These are phyloP conservation scores for Apotomis turbidana DNA, from an alignment of 2,888 invertebrate genomes.

Conservation along the genomic window DNA sequence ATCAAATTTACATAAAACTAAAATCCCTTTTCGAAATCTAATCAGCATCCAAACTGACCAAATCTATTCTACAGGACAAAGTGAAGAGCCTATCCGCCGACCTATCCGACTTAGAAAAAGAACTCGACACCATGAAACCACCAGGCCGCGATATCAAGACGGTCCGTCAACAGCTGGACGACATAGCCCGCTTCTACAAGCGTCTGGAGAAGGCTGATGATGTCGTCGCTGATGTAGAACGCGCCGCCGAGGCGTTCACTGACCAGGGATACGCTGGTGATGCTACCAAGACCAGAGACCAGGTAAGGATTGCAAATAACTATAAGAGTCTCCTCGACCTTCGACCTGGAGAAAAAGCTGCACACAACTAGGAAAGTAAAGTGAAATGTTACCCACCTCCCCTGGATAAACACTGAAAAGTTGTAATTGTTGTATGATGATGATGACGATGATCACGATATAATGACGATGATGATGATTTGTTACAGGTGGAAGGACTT, in stretches of 20 bases:
- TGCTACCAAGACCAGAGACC: slow-evolving; percentile 91
- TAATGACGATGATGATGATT: no score
- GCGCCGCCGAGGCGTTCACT: slow-evolving; percentile 90
- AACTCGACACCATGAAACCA: slow-evolving; percentile 93
- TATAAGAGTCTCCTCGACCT: neutral
- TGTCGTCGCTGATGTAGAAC: slow-evolving; percentile 87
- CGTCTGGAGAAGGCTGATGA: slow-evolving; percentile 87
- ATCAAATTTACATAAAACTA: neutral
- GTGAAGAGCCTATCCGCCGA: slow-evolving; percentile 91
- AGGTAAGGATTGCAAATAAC: slow-evolving; percentile 72
- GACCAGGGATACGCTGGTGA: slow-evolving; percentile 94
- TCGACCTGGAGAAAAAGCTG: no score
- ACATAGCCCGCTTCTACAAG: slow-evolving; percentile 87
- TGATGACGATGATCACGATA: no score
- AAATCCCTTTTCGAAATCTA: neutral
- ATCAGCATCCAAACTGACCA: neutral
- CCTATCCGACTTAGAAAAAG: slow-evolving; percentile 90
- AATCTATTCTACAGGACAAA: slow-evolving; percentile 84
- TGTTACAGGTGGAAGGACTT: slow-evolving; percentile 85
- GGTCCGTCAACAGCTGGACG: slow-evolving; percentile 92
- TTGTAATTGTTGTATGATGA: no score
- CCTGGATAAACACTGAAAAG: no score
- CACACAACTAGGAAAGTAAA: no score
- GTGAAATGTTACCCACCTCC: no score
- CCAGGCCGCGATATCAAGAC: slow-evolving; percentile 94